phyloP scores from a whole-genome alignment of 2,888 invertebrate genomes.

The Heliothis peltigera region DNA sequence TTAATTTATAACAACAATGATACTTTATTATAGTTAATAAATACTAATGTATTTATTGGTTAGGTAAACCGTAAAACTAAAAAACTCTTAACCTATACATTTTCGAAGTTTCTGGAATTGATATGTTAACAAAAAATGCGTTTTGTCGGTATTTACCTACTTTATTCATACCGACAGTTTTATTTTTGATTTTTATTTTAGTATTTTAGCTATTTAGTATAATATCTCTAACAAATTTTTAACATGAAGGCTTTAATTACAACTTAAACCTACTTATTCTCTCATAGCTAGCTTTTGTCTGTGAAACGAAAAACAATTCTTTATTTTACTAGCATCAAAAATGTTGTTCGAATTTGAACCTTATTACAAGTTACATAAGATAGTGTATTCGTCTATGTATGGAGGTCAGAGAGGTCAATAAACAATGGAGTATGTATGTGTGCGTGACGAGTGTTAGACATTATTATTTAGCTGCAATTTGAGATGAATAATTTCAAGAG shows the following conservation, averaged over 20 bases:
- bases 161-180: background rate
- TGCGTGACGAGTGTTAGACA: conserved; percentile 2
- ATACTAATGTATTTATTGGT: too few species aligned
- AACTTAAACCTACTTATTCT: conserved; percentile 14
- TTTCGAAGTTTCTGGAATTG: too few species aligned
- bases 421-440: conserved; percentile 30
- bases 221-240: background rate
- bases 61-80: too few species aligned
- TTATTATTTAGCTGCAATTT: conserved; percentile 20
- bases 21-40: too few species aligned
- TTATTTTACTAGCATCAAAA: conserved; percentile 1
- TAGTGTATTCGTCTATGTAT: background rate
- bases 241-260: conserved; percentile 11
- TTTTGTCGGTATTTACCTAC: background rate
- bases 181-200: too few species aligned
- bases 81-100: too few species aligned
- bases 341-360: conserved; percentile 5
- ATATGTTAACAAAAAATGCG: too few species aligned
- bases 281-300: conserved; percentile 7
- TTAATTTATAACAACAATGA: too few species aligned
- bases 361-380: background rate
- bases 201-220: background rate
- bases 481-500: background rate
- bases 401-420: conserved; percentile 31
- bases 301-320: conserved; percentile 27